Conservation (phyloP, 2,888 invertebrate species). For the Andrena dorsata region DNA sequence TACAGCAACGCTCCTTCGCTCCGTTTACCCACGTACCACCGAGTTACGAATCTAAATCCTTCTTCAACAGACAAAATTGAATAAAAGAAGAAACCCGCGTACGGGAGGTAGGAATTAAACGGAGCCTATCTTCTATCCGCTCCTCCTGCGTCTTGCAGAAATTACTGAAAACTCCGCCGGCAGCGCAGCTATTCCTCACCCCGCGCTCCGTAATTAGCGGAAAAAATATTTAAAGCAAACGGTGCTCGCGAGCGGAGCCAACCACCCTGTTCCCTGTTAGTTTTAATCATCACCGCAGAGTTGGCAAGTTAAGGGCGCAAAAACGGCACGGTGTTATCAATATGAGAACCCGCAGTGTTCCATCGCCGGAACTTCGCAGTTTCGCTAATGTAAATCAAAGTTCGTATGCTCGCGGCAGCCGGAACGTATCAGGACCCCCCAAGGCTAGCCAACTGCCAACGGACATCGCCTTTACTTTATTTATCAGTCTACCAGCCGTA, state of each 20-base stretch:
- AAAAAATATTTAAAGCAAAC: slow-evolving; percentile 23
- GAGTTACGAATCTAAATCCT: not conserved
- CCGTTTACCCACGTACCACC: too few species aligned
- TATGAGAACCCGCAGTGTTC: slow-evolving; percentile 1
- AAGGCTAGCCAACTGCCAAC: not conserved
- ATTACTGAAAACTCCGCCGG: not conserved
- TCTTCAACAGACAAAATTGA: too few species aligned
- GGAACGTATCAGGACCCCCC: not conserved
- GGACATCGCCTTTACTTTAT: slow-evolving; percentile 26
- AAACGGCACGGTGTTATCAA: slow-evolving; percentile 1
- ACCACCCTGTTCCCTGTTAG: slow-evolving; percentile 1
- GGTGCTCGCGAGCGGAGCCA: not conserved
- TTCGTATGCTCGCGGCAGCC: slow-evolving; percentile 4
- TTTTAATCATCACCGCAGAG: slow-evolving; percentile 10
- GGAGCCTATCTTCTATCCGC: too few species aligned
- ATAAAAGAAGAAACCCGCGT: too few species aligned
- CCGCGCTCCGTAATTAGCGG: not conserved
- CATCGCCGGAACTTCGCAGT: slow-evolving; percentile 4
- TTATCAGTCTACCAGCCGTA: slow-evolving; percentile 9
- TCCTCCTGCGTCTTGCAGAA: not conserved
- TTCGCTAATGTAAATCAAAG: slow-evolving; percentile 40
- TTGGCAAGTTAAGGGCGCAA: not conserved
- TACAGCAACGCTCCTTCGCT: not conserved
- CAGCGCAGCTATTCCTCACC: not conserved
- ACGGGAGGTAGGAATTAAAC: too few species aligned